phyloP scores from a whole-genome alignment of 2,113 vertebrate genomes.

The Colaptes auratus region DNA sequence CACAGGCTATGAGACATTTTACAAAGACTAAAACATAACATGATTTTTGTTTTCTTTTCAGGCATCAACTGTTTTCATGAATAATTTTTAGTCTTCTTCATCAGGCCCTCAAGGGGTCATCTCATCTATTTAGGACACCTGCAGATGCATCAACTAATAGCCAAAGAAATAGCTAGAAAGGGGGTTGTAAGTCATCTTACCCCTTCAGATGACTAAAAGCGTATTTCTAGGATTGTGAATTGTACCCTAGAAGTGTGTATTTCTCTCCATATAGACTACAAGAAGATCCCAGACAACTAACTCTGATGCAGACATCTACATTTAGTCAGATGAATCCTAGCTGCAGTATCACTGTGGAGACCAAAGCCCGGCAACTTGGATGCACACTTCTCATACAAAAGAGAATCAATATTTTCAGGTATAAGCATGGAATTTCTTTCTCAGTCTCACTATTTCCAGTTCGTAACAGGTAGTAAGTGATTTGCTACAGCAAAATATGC shows the following conservation, averaged over 20 bases:
- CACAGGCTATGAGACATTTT: neutral
- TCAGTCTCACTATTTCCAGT: fast-evolving
- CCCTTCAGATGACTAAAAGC: neutral
- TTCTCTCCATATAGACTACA: neutral
- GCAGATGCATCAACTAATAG: neutral
- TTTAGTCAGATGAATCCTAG: neutral
- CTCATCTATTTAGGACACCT: neutral
- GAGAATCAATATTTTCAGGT: neutral
- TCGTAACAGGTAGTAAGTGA: neutral
- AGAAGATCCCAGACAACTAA: neutral
- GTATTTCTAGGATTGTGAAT: neutral
- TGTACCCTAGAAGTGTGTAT: neutral
- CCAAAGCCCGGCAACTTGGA: neutral
- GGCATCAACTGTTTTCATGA: neutral
- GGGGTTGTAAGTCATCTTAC: neutral
- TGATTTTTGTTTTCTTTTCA: neutral
- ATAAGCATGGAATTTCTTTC: neutral
- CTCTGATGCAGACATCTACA: neutral
- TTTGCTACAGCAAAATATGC: neutral
- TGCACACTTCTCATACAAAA: neutral
- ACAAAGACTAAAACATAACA: neutral
- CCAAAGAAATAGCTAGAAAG: neutral
- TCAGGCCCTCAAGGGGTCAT: neutral
- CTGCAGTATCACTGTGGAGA: neutral
- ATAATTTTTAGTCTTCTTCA: neutral